phyloP scores from a whole-genome alignment of 2,888 invertebrate species.

The Tineola bisselliella region DNA sequence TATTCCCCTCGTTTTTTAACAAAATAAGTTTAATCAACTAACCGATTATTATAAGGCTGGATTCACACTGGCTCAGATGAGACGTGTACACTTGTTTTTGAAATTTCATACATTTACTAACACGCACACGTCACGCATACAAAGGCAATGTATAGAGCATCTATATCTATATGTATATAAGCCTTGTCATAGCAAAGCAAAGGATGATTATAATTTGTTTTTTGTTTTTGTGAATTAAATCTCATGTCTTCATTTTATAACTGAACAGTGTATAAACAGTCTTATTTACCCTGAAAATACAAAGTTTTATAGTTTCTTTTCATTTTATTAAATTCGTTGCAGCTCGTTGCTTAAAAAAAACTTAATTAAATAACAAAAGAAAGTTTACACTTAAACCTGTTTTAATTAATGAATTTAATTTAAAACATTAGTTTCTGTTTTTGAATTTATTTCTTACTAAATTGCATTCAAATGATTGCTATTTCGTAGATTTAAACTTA shows the following conservation, averaged over 20 bases:
- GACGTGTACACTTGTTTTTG: no score
- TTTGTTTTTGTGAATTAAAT: no score
- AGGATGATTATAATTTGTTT: no score
- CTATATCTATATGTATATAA: no score
- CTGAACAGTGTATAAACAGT: not conserved
- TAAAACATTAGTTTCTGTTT: not conserved
- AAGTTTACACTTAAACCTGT: not conserved
- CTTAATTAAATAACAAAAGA: conserved; percentile 1
- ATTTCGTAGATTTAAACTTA: no score
- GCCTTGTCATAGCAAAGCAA: no score
- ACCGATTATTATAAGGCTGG: not conserved
- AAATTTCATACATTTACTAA: no score
- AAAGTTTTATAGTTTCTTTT: not conserved
- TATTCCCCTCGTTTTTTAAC: not conserved
- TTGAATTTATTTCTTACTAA: no score
- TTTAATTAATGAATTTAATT: not conserved
- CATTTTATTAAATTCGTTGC: not conserved
- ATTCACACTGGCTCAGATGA: not conserved
- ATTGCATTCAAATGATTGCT: no score
- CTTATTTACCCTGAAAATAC: not conserved
- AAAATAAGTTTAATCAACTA: not conserved
- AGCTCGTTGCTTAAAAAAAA: not conserved
- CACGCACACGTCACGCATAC: no score
- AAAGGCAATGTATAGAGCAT: no score
- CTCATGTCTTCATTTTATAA: no score